These are phyloP conservation scores for Orycteropus afer DNA, from an alignment of 2,113 vertebrate genomes.

Conservation along the genomic window DNA sequence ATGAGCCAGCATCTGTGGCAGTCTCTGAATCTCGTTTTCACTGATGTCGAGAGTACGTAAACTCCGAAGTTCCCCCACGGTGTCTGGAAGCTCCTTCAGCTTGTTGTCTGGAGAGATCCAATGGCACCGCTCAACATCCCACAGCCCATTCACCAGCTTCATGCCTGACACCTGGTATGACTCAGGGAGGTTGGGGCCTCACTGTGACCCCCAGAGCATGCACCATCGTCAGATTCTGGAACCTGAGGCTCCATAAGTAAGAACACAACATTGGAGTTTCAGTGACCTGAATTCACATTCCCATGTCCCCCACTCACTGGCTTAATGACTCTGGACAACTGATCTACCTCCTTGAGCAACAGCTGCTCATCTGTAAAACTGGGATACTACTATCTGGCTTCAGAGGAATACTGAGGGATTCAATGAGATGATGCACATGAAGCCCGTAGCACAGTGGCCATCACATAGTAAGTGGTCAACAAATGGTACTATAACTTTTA, in stretches of 20 bases:
- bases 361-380: not conserved
- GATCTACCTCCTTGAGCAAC: not conserved
- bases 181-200: not conserved
- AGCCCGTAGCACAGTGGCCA: not conserved
- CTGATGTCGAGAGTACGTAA: constrained; percentile 91
- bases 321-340: not conserved
- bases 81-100: constrained; percentile 88
- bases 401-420: not conserved
- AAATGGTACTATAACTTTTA: not conserved
- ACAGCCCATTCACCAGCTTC: not conserved
- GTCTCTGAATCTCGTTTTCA: constrained; percentile 88
- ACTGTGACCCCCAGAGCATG: not conserved
- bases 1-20: constrained; percentile 89
- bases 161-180: not conserved
- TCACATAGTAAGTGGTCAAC: not conserved
- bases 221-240: not conserved
- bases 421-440: not conserved
- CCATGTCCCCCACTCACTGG: not conserved
- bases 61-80: constrained; percentile 87
- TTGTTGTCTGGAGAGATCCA: constrained; percentile 87
- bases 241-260: not conserved
- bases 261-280: not conserved
- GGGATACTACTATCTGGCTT: not conserved
- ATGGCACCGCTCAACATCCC: not conserved
- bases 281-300: not conserved